Evolutionary conservation across 2,797 vertebrate species (phyloP).

Genomic region (Gallinago stenura): DNA sequence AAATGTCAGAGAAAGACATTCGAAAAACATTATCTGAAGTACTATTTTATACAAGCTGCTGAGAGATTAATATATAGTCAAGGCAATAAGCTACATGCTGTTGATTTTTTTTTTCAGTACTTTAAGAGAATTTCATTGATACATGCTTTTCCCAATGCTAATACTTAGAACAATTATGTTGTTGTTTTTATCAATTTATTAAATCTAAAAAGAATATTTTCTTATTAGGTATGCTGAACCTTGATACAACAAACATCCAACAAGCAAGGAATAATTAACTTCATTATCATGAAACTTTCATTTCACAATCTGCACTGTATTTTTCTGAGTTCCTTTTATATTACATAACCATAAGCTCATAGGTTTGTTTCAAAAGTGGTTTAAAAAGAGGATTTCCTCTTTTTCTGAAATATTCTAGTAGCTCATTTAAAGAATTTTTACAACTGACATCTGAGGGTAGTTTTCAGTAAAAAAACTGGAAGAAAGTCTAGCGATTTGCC

Average conservation of each 20-base stretch:
- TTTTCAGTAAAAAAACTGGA: background rate
- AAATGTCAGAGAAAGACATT: conserved; percentile 17
- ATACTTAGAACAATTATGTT: background rate
- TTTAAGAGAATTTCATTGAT: background rate
- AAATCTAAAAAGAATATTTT: background rate
- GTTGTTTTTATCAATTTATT: background rate
- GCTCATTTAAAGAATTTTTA: background rate
- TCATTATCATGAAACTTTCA: background rate
- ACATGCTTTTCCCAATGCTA: background rate
- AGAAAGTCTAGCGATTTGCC: background rate
- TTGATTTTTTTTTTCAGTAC: background rate
- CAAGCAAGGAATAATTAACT: background rate
- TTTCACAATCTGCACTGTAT: background rate
- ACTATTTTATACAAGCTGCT: background rate
- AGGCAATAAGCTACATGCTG: background rate
- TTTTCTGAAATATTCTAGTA: background rate
- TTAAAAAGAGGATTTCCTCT: background rate
- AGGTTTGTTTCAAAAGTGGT: background rate
- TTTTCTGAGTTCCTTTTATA: background rate
- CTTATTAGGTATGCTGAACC: background rate
- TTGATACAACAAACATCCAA: background rate
- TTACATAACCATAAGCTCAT: background rate
- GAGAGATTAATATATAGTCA: conserved; percentile 49
- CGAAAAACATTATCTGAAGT: conserved; percentile 34
- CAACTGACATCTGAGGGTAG: background rate